phyloP scores from a whole-genome alignment of 2,113 vertebrate genomes.

The Ovis canadensis region DNA sequence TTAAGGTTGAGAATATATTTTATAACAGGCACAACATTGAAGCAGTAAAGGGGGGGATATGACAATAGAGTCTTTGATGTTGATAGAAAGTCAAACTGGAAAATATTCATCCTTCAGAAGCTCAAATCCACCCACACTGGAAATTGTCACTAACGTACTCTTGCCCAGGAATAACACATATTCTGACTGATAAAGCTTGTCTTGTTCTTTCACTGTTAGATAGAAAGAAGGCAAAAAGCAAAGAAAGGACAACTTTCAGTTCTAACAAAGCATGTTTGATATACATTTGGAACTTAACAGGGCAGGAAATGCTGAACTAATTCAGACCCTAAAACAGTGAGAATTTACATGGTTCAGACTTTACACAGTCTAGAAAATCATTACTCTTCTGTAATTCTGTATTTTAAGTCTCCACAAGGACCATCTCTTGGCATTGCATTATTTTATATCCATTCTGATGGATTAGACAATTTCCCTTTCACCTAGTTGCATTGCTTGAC shows the following conservation, averaged over 20 bases:
- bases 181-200: not conserved
- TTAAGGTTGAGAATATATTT: constrained; percentile 12
- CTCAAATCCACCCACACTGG: constrained; percentile 74
- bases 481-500: not conserved
- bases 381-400: not conserved
- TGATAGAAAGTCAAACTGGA: constrained; percentile 66
- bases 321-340: not conserved
- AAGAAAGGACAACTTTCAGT: not conserved
- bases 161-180: constrained; percentile 59
- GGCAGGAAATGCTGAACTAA: not conserved
- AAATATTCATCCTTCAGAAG: constrained; percentile 73
- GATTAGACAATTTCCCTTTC: not conserved
- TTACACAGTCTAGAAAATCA: not conserved
- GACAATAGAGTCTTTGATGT: constrained; percentile 66
- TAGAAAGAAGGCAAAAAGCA: constrained; percentile 31
- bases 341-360: not conserved
- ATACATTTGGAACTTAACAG: not conserved
- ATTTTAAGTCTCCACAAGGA: not conserved
- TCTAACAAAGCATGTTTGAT: constrained; percentile 10
- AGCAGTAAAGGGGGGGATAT: constrained; percentile 21
- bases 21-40: constrained; percentile 19
- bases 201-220: constrained; percentile 35
- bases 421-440: not conserved
- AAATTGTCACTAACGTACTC: constrained; percentile 68
- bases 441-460: not conserved